A percentile compares a stretch with the other conserved stretches of the same genome.
phyloP scores from a whole-genome alignment of 2,797 vertebrate genomes.

The Mastacembelus armatus region DNA sequence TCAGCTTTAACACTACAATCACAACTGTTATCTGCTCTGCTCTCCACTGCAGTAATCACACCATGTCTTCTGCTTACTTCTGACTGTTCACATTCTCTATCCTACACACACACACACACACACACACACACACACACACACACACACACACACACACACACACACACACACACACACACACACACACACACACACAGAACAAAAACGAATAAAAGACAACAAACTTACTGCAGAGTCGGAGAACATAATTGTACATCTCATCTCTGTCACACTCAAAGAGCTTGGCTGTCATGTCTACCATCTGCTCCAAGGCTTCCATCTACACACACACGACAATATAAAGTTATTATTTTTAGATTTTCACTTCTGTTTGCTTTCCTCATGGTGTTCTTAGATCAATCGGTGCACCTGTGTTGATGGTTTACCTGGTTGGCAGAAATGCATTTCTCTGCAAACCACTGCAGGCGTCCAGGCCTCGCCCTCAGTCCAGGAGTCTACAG shows the following conservation, averaged over 20 bases:
- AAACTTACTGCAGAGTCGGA: constrained; percentile 89
- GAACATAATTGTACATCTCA: constrained; percentile 90
- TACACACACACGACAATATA: constrained; percentile 62
- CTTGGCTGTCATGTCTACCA: constrained; percentile 91
- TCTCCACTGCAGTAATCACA: constrained; percentile 66
- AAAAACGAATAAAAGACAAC: not conserved
- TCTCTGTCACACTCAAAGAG: constrained; percentile 95
- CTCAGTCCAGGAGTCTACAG: constrained; percentile 92
- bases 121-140: not conserved
- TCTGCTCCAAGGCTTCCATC: constrained; percentile 89
- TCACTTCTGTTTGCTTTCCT: not conserved
- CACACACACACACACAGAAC: constrained; percentile 2
- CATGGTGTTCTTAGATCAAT: not conserved
- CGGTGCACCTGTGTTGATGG: not conserved
- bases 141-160: not conserved
- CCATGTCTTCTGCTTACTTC: constrained; percentile 49
- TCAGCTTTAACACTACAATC: constrained; percentile 78
- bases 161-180: not conserved
- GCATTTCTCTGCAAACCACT: constrained; percentile 92
- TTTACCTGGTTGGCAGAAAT: constrained; percentile 86
- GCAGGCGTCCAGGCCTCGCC: constrained; percentile 84
- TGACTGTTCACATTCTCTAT: constrained; percentile 31
- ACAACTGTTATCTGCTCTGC: constrained; percentile 60
- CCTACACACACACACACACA: not conserved
- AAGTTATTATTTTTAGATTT: not conserved